Base-by-base conservation (phyloP, 2,888 invertebrate species). In the Dicranocentrus wangi region DNA sequence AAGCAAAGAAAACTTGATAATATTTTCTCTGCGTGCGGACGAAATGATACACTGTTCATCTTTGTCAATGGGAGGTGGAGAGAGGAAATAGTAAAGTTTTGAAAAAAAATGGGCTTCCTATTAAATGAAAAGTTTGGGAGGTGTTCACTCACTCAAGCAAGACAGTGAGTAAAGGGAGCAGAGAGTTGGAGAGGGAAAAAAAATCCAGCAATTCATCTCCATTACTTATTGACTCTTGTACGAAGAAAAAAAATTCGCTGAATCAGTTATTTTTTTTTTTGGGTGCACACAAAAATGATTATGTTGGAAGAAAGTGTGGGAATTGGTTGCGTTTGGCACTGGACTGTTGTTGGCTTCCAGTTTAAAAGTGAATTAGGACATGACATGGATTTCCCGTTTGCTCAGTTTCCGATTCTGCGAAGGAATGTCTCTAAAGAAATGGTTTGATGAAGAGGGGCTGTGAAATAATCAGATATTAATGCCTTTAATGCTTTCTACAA, bases 211-310 rank as follows among this genome's bases (percentile, higher is more conserved):
- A 78, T 78, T 78, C 68, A 70, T 78, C 78, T 78, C 70, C 78
- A 78, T 78, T 78, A 78, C 23, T 61, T 70, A 70, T 78, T 61
- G 61, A 42, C 47, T 58, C 47, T 69, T 32, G 70, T 70, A 69
- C 23, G 27, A 13, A 25, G 53, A 55, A n/a, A 27, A 68, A 47
- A 53, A 43, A 65, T 23, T 19, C 32, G 76, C 76, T 61, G 76
- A 77, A 69, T 77, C 68, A 68, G 47, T 55, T 32, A 10, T 32
- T 10, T 7, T 3, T 32, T 32, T 3, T 3, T 32, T 32, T 32
- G 32, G 10, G 32, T 32, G 32, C 32, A 32, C 32, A 32, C 32
- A 32, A 3, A 32, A 3, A 32, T 10, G n/a, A n/a, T n/a, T n/a
- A n/a, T n/a, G n/a, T n/a, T n/a, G n/a, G n/a, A n/a, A n/a, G n/a